A percentile compares a stretch with the other conserved stretches of the same genome.
These are phyloP conservation scores for Belgica antarctica DNA, from an alignment of 2,888 invertebrate species.

Conservation along the genomic window DNA sequence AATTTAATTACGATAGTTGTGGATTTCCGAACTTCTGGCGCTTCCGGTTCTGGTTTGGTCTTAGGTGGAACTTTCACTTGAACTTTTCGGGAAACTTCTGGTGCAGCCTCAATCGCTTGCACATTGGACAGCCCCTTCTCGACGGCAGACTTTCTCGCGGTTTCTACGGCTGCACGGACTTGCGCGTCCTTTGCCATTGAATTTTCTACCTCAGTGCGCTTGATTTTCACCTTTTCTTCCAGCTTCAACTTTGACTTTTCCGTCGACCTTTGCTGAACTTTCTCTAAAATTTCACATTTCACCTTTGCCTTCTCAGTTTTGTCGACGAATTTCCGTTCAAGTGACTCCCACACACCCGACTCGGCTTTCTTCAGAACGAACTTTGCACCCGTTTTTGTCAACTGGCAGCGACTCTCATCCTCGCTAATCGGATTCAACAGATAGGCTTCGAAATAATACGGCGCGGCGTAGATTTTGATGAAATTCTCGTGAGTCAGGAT, in stretches of 20 bases:
- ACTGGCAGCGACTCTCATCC: constrained; percentile 63
- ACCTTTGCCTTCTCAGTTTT: constrained; percentile 60
- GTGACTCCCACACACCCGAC: constrained; percentile 58
- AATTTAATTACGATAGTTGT: constrained; percentile 66
- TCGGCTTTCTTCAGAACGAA: constrained; percentile 67
- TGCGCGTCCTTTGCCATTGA: constrained; percentile 58
- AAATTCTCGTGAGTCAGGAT: constrained; percentile 68
- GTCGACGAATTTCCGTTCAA: constrained; percentile 58
- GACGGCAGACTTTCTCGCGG: constrained; percentile 62
- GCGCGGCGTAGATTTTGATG: constrained; percentile 69
- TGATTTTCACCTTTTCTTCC: constrained; percentile 59
- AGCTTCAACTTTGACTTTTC: constrained; percentile 58
- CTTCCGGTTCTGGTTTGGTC: constrained; percentile 48
- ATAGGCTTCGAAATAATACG: constrained; percentile 73
- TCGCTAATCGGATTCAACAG: constrained; percentile 63
- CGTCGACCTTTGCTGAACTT: constrained; percentile 59
- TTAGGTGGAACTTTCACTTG: background rate
- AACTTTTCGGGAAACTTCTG: constrained; percentile 44
- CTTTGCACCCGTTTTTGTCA: constrained; percentile 62
- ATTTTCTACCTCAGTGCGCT: constrained; percentile 58
- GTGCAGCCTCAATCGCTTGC: constrained; percentile 49
- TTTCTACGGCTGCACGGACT: constrained; percentile 63
- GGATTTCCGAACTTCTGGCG: constrained; percentile 61
- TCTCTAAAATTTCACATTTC: constrained; percentile 60
- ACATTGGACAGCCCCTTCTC: constrained; percentile 48